A percentile compares a stretch with the other conserved stretches of the same genome.
These are phyloP conservation scores for Gadus macrocephalus DNA, from an alignment of 2,113 vertebrate species.

Conservation along the genomic window DNA sequence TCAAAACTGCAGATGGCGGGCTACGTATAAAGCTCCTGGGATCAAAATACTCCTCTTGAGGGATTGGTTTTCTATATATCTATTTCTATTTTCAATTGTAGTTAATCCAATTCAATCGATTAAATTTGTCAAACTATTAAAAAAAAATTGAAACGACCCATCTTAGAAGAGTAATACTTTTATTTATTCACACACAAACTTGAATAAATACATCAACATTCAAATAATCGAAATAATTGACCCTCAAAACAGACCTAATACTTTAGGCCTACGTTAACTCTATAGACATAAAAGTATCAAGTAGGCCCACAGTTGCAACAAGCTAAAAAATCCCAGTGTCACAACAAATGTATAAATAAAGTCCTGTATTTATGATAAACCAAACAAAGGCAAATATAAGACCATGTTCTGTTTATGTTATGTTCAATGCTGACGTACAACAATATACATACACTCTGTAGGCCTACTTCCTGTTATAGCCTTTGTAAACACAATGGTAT, in stretches of 20 bases:
- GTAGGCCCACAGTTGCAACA: not conserved
- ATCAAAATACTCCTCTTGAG: too few species aligned
- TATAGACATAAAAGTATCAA: not conserved
- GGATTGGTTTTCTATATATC: too few species aligned
- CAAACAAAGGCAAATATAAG: not conserved
- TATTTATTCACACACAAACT: constrained; percentile 50
- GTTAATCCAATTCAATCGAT: too few species aligned
- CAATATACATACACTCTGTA: not conserved
- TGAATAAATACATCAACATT: constrained; percentile 50
- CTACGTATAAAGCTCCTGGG: too few species aligned
- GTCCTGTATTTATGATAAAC: not conserved
- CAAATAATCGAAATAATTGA: constrained; percentile 36
- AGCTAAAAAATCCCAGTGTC: too few species aligned
- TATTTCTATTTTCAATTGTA: too few species aligned
- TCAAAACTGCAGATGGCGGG: too few species aligned
- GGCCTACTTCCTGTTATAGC: not conserved
- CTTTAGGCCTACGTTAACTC: constrained; percentile 14
- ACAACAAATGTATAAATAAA: not conserved
- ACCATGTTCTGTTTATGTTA: not conserved
- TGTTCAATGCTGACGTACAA: not conserved
- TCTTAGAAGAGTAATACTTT: constrained; percentile 43
- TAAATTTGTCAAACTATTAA: too few species aligned
- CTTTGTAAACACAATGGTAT: not conserved
- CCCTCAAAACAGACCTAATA: constrained; percentile 6
- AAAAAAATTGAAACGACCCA: not conserved